Evolutionary conservation across 2,888 invertebrate genomes (phyloP).

Genomic region (Xiphydria camelus): DNA sequence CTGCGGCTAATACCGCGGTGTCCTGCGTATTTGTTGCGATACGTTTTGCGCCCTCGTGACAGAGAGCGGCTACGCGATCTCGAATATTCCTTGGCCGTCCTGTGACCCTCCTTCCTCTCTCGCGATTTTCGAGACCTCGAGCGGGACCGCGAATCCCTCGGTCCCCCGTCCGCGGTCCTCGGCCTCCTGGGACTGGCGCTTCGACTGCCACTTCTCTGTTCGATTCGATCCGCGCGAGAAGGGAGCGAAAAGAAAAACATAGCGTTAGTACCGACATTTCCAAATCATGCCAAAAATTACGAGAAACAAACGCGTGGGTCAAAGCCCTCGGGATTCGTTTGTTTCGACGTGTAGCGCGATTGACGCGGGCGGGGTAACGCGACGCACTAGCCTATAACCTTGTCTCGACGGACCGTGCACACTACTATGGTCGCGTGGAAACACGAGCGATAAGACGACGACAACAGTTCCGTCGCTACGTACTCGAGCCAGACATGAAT

Average conservation of each 20-base stretch:
- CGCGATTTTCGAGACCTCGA: slow-evolving; percentile 53
- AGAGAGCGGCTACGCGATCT: slow-evolving; percentile 54
- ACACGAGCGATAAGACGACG: no score
- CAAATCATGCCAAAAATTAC: no score
- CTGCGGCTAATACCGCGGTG: slow-evolving; percentile 57
- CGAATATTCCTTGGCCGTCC: slow-evolving; percentile 53
- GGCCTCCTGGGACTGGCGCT: slow-evolving; percentile 50
- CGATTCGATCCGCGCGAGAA: no score
- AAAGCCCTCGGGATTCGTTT: no score
- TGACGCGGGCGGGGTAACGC: no score
- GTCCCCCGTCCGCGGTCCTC: slow-evolving; percentile 41
- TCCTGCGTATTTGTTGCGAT: slow-evolving; percentile 44
- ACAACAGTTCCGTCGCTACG: no score
- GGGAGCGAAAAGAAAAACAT: slow-evolving; percentile 15
- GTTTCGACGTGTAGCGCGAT: no score
- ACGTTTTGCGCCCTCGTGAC: slow-evolving; percentile 54
- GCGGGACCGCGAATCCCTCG: slow-evolving; percentile 51
- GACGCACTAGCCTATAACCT: no score
- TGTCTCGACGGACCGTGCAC: no score
- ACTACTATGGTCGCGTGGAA: no score
- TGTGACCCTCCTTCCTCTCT: slow-evolving; percentile 50
- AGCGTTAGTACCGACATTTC: neutral
- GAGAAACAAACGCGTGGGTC: no score
- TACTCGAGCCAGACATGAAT: no score
- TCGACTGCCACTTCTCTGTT: slow-evolving; percentile 46